A percentile compares a stretch with the other conserved stretches of the same genome.
phyloP scores from a whole-genome alignment of 2,113 vertebrate genomes.

The Ursus arctos region DNA sequence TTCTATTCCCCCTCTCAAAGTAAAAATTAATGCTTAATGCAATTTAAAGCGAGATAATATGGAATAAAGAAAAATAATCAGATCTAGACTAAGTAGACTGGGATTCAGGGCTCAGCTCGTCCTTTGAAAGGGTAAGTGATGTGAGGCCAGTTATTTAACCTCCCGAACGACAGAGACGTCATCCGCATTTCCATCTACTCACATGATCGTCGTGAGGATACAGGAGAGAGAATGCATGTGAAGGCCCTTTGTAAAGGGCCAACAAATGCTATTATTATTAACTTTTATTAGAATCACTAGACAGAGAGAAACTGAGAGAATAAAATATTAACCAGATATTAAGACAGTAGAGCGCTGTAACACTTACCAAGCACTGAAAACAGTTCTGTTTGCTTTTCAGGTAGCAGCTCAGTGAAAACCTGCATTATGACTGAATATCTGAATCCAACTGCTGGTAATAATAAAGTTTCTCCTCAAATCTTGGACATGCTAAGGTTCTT shows the following conservation, averaged over 20 bases:
- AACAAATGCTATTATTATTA: background rate
- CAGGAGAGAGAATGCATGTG: background rate
- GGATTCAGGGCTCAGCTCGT: background rate
- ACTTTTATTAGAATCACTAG: background rate
- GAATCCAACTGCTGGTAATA: background rate
- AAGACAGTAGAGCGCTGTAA: background rate
- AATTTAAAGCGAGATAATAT: background rate
- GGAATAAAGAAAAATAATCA: background rate
- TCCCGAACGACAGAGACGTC: background rate
- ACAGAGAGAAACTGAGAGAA: background rate
- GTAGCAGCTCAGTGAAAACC: background rate
- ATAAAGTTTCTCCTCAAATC: slow-evolving; percentile 17
- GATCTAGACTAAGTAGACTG: background rate
- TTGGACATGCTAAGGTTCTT: background rate
- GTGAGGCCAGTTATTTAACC: background rate
- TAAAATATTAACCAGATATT: slow-evolving; percentile 12
- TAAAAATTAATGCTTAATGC: background rate
- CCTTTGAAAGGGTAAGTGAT: background rate
- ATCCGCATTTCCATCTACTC: background rate
- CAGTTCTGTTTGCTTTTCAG: background rate
- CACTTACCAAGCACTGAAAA: background rate
- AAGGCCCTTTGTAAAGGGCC: background rate
- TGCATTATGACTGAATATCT: background rate
- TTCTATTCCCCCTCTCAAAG: background rate
- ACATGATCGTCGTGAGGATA: background rate